A percentile compares a stretch with the other conserved stretches of the same genome.
These are phyloP conservation scores for Camptogramma bilineatum DNA, from an alignment of 2,888 invertebrate species.

Conservation along the genomic window DNA sequence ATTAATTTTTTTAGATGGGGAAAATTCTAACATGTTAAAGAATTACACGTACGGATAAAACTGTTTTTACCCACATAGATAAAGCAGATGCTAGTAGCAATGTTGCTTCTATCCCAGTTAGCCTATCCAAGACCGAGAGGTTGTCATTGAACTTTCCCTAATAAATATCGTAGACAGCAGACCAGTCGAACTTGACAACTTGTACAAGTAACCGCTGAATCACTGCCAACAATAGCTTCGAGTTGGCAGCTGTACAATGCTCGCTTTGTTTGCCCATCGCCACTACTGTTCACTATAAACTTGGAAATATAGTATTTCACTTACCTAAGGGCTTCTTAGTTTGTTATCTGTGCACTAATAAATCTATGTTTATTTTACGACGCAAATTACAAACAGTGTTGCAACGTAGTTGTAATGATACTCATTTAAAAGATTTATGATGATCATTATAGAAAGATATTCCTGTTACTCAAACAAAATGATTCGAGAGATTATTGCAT, in stretches of 20 bases:
- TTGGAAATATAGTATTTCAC: constrained; percentile 27
- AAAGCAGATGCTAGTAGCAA: background rate
- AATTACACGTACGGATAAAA: background rate
- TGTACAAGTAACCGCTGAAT: constrained; percentile 30
- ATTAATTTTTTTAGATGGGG: too few relatives aligned
- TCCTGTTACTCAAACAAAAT: background rate
- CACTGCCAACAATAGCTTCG: constrained; percentile 29
- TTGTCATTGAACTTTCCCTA: constrained; percentile 28
- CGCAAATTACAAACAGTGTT: constrained; percentile 5
- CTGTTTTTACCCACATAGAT: background rate
- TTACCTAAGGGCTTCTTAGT: background rate
- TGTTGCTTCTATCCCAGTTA: background rate
- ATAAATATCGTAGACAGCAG: constrained; percentile 17
- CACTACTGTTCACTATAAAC: constrained; percentile 36
- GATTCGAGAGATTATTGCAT: background rate
- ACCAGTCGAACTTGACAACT: constrained; percentile 37
- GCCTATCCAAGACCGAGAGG: background rate
- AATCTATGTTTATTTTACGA: constrained; percentile 13
- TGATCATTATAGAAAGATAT: background rate
- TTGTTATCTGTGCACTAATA: constrained; percentile 3
- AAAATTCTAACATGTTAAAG: background rate
- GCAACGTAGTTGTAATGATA: background rate
- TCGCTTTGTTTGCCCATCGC: constrained; percentile 42
- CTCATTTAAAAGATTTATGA: background rate
- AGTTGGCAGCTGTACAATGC: constrained; percentile 54